A percentile compares a stretch with the other conserved stretches of the same genome.
Conservation (phyloP, 1,140 invertebrate species). For the Frieseomelitta varia region DNA sequence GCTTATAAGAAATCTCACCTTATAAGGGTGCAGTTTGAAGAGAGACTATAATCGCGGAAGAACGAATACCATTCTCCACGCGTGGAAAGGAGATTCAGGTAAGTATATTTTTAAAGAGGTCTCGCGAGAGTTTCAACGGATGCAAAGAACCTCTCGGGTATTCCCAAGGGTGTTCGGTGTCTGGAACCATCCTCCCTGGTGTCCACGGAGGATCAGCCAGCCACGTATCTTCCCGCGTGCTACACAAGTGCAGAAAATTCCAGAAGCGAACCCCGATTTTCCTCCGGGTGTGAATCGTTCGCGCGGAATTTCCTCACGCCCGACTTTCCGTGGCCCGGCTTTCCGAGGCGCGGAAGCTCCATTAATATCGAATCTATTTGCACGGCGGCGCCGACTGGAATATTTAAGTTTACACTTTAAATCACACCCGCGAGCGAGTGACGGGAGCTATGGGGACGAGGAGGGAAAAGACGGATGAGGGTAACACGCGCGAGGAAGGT, state of each 20-base stretch:
- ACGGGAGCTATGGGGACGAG: neutral
- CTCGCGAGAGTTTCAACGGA: neutral
- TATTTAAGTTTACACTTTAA: constrained; percentile 76
- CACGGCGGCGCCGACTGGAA: constrained; percentile 69
- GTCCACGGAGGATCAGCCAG: neutral
- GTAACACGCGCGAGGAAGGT: constrained; percentile 43
- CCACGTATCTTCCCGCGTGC: neutral
- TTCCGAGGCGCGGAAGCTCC: constrained; percentile 56
- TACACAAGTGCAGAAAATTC: neutral
- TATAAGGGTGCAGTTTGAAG: too few species aligned
- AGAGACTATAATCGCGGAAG: too few species aligned
- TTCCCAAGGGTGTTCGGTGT: neutral
- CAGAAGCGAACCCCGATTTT: neutral
- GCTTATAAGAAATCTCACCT: neutral
- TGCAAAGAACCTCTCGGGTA: neutral
- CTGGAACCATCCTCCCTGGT: neutral
- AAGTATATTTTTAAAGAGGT: neutral
- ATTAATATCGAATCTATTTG: constrained; percentile 76
- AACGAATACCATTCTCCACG: too few species aligned
- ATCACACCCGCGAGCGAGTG: constrained; percentile 68
- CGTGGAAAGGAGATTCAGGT: neutral
- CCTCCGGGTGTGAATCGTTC: neutral
- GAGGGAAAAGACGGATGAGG: constrained; percentile 56
- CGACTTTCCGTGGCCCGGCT: neutral
- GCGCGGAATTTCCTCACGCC: constrained; percentile 19